These are phyloP conservation scores for Aptenodytes patagonicus DNA, from an alignment of 2,113 vertebrate species.

Conservation along the genomic window DNA sequence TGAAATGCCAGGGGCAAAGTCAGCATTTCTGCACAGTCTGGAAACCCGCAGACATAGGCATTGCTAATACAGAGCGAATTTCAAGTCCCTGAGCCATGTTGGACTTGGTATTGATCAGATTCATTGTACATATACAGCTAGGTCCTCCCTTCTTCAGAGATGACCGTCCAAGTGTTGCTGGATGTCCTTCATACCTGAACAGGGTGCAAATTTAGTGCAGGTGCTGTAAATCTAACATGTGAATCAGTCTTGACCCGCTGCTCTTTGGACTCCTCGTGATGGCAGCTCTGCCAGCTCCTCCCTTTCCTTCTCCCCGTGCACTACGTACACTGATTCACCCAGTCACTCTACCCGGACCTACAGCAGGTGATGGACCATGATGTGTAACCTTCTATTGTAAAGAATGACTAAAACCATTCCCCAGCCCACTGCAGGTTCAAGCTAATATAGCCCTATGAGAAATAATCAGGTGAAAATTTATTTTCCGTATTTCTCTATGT, in stretches of 20 bases:
- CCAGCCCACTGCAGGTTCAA: not conserved
- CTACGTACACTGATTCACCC: not conserved
- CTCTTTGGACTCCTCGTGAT: not conserved
- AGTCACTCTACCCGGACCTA: not conserved
- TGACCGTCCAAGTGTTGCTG: not conserved
- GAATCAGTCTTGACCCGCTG: not conserved
- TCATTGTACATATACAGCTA: not conserved
- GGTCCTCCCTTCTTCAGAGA: not conserved
- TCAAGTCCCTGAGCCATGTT: rapidly evolving
- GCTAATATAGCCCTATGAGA: not conserved
- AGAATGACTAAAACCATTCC: not conserved
- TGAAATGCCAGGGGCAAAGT: not conserved
- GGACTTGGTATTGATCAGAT: not conserved
- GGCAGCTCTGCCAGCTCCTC: not conserved
- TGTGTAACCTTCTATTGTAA: rapidly evolving
- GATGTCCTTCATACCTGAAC: not conserved
- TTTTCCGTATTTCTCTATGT: not conserved
- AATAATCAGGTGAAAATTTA: not conserved
- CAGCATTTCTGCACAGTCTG: not conserved
- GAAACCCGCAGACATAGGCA: not conserved
- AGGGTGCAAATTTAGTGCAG: not conserved
- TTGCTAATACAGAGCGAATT: not conserved
- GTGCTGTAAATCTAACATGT: not conserved
- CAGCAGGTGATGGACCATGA: not conserved
- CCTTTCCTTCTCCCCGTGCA: not conserved